Evolutionary conservation across 1,140 invertebrate species (phyloP).

Genomic region (Drosophila mayri): DNA sequence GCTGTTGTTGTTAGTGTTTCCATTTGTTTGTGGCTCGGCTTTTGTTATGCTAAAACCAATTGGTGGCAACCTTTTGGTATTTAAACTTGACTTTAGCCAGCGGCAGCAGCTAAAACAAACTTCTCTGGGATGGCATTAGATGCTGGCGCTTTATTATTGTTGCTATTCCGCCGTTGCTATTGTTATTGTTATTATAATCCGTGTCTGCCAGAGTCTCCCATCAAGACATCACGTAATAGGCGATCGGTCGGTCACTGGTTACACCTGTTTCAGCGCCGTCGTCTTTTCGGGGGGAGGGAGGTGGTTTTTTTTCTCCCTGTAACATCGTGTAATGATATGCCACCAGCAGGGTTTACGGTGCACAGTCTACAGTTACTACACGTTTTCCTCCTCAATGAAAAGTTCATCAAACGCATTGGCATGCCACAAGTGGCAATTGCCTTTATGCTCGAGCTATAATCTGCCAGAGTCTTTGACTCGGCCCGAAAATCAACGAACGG

Average conservation of each 20-base stretch:
- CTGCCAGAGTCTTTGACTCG: slow-evolving; percentile 21
- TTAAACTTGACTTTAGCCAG: slow-evolving; percentile 59
- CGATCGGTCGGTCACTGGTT: slow-evolving; percentile 70
- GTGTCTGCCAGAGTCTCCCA: slow-evolving; percentile 46
- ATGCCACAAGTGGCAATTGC: slow-evolving; percentile 53
- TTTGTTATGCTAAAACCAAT: slow-evolving; percentile 69
- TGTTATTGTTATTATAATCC: slow-evolving; percentile 62
- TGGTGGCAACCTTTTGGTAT: slow-evolving; percentile 62
- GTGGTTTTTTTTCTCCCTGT: slow-evolving; percentile 14
- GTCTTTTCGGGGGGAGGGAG: slow-evolving; percentile 2
- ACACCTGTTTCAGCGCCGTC: slow-evolving; percentile 70
- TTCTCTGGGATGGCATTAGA: slow-evolving; percentile 40
- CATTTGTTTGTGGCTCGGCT: slow-evolving; percentile 37
- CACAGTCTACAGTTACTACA: slow-evolving; percentile 23
- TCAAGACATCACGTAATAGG: slow-evolving; percentile 72
- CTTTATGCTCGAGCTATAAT: slow-evolving; percentile 23
- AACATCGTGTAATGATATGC: slow-evolving; percentile 75
- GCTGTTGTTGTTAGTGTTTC: slow-evolving; percentile 10
- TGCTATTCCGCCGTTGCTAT: slow-evolving; percentile 5
- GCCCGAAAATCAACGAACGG: slow-evolving; percentile 19
- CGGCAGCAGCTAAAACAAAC: slow-evolving; percentile 52
- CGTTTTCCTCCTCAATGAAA: slow-evolving; percentile 57
- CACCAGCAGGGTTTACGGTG: slow-evolving; percentile 56
- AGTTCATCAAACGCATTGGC: slow-evolving; percentile 74
- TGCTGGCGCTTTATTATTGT: slow-evolving; percentile 18